These are phyloP conservation scores for Luffia ferchaultella DNA, from an alignment of 2,888 invertebrate species.

Conservation along the genomic window DNA sequence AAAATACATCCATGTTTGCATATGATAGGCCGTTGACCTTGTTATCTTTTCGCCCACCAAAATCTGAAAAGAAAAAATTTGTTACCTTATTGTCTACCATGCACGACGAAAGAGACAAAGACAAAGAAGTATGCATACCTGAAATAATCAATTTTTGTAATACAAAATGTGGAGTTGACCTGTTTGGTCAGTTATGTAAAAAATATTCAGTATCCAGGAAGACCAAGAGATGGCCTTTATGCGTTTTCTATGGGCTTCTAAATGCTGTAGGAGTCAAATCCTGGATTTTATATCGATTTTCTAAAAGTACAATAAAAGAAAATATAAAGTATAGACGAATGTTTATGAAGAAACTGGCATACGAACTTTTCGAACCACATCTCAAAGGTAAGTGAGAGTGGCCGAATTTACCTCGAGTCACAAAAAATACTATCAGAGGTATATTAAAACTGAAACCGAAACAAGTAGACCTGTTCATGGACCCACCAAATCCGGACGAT, in stretches of 20 bases:
- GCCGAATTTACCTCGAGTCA: not conserved
- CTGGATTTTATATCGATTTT: not conserved
- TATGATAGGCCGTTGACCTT: constrained; percentile 1
- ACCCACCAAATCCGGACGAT: not conserved
- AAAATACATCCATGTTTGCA: constrained; percentile 2
- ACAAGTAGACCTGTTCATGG: not conserved
- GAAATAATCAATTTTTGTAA: not conserved
- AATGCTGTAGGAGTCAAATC: not conserved
- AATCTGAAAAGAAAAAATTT: constrained; percentile 9
- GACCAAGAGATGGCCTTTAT: not conserved
- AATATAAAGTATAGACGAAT: not conserved
- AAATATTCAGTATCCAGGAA: not conserved
- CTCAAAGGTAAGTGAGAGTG: not conserved
- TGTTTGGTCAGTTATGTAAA: not conserved
- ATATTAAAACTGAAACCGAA: not conserved
- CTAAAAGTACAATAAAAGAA: not conserved
- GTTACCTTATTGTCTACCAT: constrained; percentile 9
- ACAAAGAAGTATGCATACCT: not conserved
- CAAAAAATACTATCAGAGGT: not conserved
- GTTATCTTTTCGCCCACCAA: constrained; percentile 10
- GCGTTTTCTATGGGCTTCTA: not conserved
- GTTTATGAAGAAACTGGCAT: not conserved
- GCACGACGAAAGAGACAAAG: constrained; percentile 4
- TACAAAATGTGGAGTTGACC: not conserved
- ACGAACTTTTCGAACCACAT: not conserved